phyloP scores from a whole-genome alignment of 2,797 vertebrate genomes.

The Phalanger gymnotis region DNA sequence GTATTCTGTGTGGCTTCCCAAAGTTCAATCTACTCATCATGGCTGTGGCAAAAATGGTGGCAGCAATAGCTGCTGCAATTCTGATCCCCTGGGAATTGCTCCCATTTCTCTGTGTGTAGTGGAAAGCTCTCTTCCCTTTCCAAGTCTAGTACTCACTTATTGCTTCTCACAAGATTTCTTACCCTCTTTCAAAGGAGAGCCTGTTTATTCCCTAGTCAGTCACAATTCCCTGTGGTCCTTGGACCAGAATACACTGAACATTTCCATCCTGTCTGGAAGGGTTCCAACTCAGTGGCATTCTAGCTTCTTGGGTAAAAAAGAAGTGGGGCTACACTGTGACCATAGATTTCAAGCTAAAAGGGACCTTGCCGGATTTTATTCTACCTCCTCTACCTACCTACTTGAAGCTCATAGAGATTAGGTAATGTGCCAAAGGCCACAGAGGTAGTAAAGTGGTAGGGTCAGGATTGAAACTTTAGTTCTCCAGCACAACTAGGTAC shows the following conservation, averaged over 20 bases:
- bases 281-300: not conserved
- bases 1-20: not conserved
- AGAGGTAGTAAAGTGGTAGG: not conserved
- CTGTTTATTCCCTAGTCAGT: not conserved
- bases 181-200: not conserved
- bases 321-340: not conserved
- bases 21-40: not conserved
- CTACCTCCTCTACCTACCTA: too few species aligned
- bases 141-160: not conserved
- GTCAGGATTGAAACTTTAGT: not conserved
- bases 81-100: not conserved
- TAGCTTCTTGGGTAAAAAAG: not conserved
- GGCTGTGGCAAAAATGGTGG: not conserved
- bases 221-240: not conserved
- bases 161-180: not conserved
- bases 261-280: not conserved
- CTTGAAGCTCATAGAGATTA: not conserved
- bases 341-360: too few species aligned
- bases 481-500: not conserved
- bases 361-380: not conserved
- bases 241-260: not conserved
- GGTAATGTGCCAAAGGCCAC: not conserved
- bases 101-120: too few species aligned
- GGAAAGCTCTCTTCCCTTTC: not conserved
- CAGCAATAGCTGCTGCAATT: not conserved